Conservation (phyloP, 2,113 vertebrate species). For the Butorides virescens region DNA sequence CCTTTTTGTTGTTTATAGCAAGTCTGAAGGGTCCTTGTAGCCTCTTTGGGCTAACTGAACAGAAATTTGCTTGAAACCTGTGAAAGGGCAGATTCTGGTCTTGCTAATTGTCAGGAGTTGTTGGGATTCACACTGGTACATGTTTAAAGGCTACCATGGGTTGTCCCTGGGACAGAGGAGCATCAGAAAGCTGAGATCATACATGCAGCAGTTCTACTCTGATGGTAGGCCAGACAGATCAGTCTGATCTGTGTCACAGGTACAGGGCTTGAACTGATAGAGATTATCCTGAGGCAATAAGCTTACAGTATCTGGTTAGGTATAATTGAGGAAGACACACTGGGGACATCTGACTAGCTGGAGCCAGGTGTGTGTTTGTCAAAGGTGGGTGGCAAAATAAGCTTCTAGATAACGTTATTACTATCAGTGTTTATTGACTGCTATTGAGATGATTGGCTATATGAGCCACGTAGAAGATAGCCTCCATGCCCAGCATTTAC, state of each 20-base stretch:
- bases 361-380: not conserved
- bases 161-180: not conserved
- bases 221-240: not conserved
- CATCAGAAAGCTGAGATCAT: not conserved
- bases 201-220: not conserved
- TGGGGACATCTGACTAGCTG: not conserved
- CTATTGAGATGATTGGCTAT: not conserved
- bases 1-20: not conserved
- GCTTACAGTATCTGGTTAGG: not conserved
- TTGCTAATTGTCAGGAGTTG: not conserved
- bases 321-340: not conserved
- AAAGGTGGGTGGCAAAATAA: not conserved
- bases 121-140: not conserved
- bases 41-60: not conserved
- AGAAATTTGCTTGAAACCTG: not conserved
- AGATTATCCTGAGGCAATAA: not conserved
- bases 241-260: not conserved
- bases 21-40: not conserved
- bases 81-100: not conserved
- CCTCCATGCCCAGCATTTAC: not conserved
- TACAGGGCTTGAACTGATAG: not conserved
- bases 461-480: rapidly evolving
- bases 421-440: not conserved
- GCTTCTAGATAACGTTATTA: not conserved
- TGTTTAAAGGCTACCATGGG: not conserved